Conservation (phyloP, 2,113 vertebrate genomes). For the Oophaga pumilio region DNA sequence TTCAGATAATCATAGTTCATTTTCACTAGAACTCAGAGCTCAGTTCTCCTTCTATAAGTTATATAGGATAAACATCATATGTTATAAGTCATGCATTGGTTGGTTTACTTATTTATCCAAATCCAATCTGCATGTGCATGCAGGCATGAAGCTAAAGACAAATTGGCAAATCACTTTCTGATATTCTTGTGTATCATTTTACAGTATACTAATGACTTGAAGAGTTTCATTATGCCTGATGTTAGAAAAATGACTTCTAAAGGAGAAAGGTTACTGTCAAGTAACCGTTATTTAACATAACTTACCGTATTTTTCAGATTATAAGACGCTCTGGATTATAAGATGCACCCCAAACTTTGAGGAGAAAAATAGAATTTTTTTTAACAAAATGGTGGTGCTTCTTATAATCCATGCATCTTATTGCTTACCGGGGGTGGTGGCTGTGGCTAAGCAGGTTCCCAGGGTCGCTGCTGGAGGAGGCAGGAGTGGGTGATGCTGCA, state of each 20-base stretch:
- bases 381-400: too few relatives aligned
- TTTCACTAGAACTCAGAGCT: background rate
- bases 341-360: too few relatives aligned
- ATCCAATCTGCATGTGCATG: slow-evolving; percentile 43
- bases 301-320: too few relatives aligned
- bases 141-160: slow-evolving; percentile 32
- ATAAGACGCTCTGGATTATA: too few relatives aligned
- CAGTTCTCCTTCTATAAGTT: slow-evolving; percentile 25
- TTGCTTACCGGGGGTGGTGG: too few relatives aligned
- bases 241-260: slow-evolving; percentile 10
- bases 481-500: too few relatives aligned
- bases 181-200: slow-evolving; percentile 25
- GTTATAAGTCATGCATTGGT: slow-evolving; percentile 3
- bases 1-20: background rate
- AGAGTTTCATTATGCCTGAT: slow-evolving; percentile 26
- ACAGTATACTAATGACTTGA: slow-evolving; percentile 30
- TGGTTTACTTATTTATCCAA: slow-evolving; percentile 36
- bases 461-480: too few relatives aligned
- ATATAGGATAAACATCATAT: slow-evolving; percentile 3
- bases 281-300: background rate
- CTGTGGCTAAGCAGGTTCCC: too few relatives aligned
- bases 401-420: too few relatives aligned
- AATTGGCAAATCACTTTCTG: slow-evolving; percentile 36
- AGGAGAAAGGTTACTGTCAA: background rate
- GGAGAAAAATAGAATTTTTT: too few relatives aligned